These are phyloP conservation scores for Speoplatyrhinus poulsoni DNA, from an alignment of 2,113 vertebrate genomes.

Conservation along the genomic window DNA sequence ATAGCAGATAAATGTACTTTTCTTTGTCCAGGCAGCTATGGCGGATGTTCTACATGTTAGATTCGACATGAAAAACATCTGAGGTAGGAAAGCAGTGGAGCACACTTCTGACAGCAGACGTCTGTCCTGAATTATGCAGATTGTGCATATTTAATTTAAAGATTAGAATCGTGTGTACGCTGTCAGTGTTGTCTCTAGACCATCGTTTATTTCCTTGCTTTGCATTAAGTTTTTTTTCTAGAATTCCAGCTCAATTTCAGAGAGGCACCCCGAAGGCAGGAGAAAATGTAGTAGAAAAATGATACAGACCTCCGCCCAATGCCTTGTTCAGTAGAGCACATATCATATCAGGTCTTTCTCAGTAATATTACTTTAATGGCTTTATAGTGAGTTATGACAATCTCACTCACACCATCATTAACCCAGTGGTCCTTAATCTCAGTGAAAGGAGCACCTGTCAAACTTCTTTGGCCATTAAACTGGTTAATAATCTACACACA, in stretches of 20 bases:
- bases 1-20: conserved; percentile 46
- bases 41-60: conserved; percentile 13
- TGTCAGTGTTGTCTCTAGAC: conserved; percentile 13
- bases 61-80: too few relatives aligned
- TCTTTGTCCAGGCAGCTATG: conserved; percentile 60
- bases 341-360: conserved; percentile 56
- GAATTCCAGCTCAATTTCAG: conserved; percentile 37
- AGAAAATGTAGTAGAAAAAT: conserved; percentile 36
- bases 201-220: neutral
- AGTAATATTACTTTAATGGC: conserved; percentile 74
- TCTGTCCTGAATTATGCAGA: too few relatives aligned
- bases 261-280: conserved; percentile 21
- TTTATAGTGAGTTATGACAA: conserved; percentile 78
- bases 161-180: too few relatives aligned
- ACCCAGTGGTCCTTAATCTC: conserved; percentile 70
- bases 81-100: too few relatives aligned
- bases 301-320: conserved; percentile 35
- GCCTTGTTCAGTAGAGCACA: conserved; percentile 61
- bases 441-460: conserved; percentile 69
- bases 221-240: neutral
- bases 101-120: too few relatives aligned
- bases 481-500: conserved; percentile 64
- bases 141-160: too few relatives aligned
- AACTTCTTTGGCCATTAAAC: conserved; percentile 70
- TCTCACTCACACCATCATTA: conserved; percentile 69